These are phyloP conservation scores for Tethea ocularis DNA, from an alignment of 2,888 invertebrate genomes.

Conservation along the genomic window DNA sequence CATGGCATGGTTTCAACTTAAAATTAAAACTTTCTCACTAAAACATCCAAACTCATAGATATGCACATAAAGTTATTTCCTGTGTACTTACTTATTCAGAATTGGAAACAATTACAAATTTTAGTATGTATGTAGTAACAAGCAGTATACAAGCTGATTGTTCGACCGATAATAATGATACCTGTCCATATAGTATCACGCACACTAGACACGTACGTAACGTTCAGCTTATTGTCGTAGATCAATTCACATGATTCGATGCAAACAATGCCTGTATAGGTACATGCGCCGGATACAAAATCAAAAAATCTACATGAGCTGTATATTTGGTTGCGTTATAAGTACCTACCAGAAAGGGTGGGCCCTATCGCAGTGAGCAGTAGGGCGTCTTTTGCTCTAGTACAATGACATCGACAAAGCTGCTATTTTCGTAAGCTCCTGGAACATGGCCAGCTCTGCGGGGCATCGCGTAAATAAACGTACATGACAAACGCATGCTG, in stretches of 20 bases:
- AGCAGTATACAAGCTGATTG: constrained; percentile 4
- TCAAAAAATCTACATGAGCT: constrained; percentile 8
- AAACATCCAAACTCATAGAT: background rate
- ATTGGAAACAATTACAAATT: constrained; percentile 3
- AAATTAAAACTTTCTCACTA: background rate
- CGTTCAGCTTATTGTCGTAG: constrained; percentile 9
- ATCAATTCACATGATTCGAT: constrained; percentile 10
- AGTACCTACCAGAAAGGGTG: constrained; percentile 1
- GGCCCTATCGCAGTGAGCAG: constrained; percentile 35
- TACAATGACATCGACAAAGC: constrained; percentile 79
- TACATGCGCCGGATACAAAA: constrained; percentile 8
- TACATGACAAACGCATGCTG: constrained; percentile 63
- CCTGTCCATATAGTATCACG: constrained; percentile 1
- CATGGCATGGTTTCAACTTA: background rate
- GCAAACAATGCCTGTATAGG: constrained; percentile 9
- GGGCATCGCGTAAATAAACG: constrained; percentile 76
- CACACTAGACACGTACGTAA: constrained; percentile 7
- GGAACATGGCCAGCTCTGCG: constrained; percentile 72
- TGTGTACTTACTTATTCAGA: background rate
- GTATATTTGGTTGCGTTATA: background rate
- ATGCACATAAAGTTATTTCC: constrained; percentile 5
- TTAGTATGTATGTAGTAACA: background rate
- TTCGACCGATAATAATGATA: background rate
- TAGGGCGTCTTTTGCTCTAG: constrained; percentile 65
- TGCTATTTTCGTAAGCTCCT: constrained; percentile 77